Evolutionary conservation across 2,888 invertebrate genomes (phyloP), one percentile per base, ranked within the genome.

Genomic region (Antheraea assamensis): DNA sequence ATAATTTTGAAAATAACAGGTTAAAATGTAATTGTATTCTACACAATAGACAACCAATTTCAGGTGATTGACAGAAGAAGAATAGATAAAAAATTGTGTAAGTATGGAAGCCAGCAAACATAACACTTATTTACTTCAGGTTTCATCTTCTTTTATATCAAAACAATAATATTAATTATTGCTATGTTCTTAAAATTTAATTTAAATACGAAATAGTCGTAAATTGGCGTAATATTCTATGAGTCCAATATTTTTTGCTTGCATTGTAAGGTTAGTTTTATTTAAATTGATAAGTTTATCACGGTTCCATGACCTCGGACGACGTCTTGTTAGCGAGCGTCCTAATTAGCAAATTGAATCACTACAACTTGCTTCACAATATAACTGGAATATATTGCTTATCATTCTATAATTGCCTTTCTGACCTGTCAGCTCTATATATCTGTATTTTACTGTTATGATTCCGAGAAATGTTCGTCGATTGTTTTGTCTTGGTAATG

Each of bases 341-440:
- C 82, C 86, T 84, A 86, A 89, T 89, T 89, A 89, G 86, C 84
- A 85, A 85, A 87, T 86, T 86, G 84, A 87, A 87, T 87, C 85
- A 85, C 81, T 81, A 81, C 79, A 80, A 76, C 80, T 81, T 76
- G 81, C 78, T 80, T 80, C 75, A 74, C 73, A 70, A 76, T 77
- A 77, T 82, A 80, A 82, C 82, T 81, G 80, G 81, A 75, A 75
- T 74, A 84, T 84, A 81, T 81, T 82, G 79, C 86, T 91, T 91
- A 91, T 92, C 91, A 76, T 77, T 75, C 78, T 81, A 83, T 85
- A 84, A 87, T 86, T 90, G 88, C 86, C 87, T 85, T 83, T 87
- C 80, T 92, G 92, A 92, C 91, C 90, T 87, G 87, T 82, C 87
- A 81, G 81, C 82, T 82, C 78, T 85, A 89, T 88, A 89, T 86